phyloP scores from a whole-genome alignment of 2,888 invertebrate genomes.

The Entomobrya proxima region DNA sequence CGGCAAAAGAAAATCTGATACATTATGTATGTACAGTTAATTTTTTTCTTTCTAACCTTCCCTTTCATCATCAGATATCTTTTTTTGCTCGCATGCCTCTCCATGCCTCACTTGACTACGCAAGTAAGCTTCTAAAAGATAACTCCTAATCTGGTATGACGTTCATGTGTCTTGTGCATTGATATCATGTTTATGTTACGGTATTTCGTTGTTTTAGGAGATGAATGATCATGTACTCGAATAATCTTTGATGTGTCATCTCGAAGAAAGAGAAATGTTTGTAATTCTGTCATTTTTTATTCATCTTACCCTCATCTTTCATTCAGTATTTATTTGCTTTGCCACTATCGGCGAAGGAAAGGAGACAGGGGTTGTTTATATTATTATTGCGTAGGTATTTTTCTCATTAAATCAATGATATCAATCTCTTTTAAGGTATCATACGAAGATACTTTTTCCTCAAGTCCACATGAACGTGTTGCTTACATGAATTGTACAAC shows the following conservation, averaged over 20 bases:
- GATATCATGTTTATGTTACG: constrained; percentile 62
- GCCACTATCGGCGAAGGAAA: constrained; percentile 46
- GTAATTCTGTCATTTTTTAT: constrained; percentile 29
- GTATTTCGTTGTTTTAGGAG: constrained; percentile 63
- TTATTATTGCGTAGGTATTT: constrained; percentile 11
- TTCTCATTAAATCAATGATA: constrained; percentile 27
- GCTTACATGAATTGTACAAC: not conserved
- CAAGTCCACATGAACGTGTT: not conserved
- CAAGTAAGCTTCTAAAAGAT: not conserved
- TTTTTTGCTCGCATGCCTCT: not conserved
- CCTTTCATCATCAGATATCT: constrained; percentile 54
- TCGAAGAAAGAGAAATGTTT: constrained; percentile 48
- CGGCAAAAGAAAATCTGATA: constrained; percentile 28
- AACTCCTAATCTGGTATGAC: constrained; percentile 36
- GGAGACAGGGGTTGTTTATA: constrained; percentile 45
- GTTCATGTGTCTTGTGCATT: constrained; percentile 20
- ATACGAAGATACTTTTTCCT: no score
- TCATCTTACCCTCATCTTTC: constrained; percentile 43
- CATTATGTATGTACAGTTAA: constrained; percentile 61
- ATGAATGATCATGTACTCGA: constrained; percentile 66
- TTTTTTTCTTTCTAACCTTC: constrained; percentile 47
- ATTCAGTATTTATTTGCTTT: constrained; percentile 62
- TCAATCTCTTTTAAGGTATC: constrained; percentile 19
- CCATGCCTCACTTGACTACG: not conserved
- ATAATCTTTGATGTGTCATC: constrained; percentile 65